Base-by-base conservation (phyloP, 2,797 vertebrate genomes). In the Sebastes itinus region DNA sequence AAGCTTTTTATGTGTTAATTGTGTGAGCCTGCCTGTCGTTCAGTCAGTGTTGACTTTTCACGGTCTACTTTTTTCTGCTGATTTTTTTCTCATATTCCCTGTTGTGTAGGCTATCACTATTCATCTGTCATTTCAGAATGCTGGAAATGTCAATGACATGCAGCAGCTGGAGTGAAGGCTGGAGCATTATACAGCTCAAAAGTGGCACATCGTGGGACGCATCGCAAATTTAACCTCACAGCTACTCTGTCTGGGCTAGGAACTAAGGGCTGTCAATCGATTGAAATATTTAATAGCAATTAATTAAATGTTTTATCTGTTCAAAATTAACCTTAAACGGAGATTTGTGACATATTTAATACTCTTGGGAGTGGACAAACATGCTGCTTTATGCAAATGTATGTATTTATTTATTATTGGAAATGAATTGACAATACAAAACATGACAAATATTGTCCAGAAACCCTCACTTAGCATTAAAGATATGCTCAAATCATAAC, bases 121-220 rank as follows among this genome's bases (percentile, higher is more conserved):
- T 81, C 78, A 81, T 82, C 66, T 68, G 59, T 55, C 64, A 14
- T 85, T 84, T 72, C 75, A 54, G 27, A 59, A 64, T 5, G 33
- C 72, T 42, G 77, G 22, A 91, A 88, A 88, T 88, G 83, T 88
- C 87, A 90, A 82, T 80, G 78, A 82, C 62, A 89, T 82, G 74
- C 88, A 42, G 79, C 84, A 87, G 85, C 77, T 77, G 70, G 66
- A 79, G 74, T 20, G 22, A 76, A 74, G 71, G 55, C 58, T 63
- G 22, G 1, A 59, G 42, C 20, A 59, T 63, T 25, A 56, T 52
- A 22, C 66, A 61, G 56, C 59, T 80, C 66, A 49, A 76, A 86
- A 72, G 49, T 30, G 69, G 70, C 78, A 69, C 75, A 60, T 69
- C 30, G 3, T 14, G 7, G 13, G 38, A 3, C 20, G n/a, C 12